phyloP scores from a whole-genome alignment of 2,113 vertebrate genomes.

The Phodopus roborovskii region DNA sequence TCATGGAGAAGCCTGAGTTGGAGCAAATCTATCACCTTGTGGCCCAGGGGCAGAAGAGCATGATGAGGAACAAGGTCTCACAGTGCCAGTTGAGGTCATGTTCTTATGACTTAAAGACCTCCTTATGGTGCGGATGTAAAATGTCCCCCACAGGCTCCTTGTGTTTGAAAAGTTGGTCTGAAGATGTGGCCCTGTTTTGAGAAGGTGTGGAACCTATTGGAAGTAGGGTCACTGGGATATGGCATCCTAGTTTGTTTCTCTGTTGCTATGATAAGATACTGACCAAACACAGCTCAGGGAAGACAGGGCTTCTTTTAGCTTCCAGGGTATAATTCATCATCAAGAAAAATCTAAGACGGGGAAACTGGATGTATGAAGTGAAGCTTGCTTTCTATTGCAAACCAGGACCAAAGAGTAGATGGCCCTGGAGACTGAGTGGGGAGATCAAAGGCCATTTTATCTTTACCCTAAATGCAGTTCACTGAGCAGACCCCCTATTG shows the following conservation, averaged over 20 bases:
- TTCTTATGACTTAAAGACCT: not conserved
- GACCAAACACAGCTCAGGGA: not conserved
- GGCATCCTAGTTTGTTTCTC: not conserved
- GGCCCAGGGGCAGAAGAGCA: not conserved
- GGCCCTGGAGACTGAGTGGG: not conserved
- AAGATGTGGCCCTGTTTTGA: not conserved
- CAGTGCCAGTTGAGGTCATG: accelerated
- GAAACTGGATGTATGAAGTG: not conserved
- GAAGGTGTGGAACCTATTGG: not conserved
- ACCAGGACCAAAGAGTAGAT: not conserved
- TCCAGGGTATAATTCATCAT: not conserved
- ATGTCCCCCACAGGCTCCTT: not conserved
- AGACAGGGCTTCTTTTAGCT: not conserved
- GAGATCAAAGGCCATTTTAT: not conserved
- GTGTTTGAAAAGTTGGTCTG: not conserved
- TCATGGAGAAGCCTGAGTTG: no score
- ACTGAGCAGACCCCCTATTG: not conserved
- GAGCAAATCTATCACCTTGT: not conserved
- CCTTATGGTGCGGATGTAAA: not conserved
- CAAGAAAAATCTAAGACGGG: not conserved
- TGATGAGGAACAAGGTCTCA: not conserved
- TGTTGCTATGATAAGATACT: not conserved
- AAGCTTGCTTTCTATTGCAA: not conserved
- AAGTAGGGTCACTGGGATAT: not conserved
- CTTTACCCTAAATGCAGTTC: not conserved